A percentile compares a stretch with the other conserved stretches of the same genome.
phyloP scores from a whole-genome alignment of 2,888 invertebrate genomes.

The Dusona sp. region DNA sequence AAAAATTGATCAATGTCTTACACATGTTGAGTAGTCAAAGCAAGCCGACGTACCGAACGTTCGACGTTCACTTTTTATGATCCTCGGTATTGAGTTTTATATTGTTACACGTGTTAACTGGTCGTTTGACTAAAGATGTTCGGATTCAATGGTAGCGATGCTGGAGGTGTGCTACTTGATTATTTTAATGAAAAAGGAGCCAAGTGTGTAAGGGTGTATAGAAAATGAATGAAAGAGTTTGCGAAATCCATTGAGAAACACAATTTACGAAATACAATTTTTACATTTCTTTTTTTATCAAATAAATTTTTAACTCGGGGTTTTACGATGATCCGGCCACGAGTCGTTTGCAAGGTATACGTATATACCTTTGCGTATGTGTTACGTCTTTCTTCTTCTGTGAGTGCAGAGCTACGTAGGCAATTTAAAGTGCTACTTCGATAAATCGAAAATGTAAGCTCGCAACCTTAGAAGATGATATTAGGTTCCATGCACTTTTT shows the following conservation, averaged over 20 bases:
- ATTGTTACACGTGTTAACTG: conserved; percentile 13
- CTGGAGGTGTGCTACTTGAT: neutral
- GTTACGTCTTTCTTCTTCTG: too few species aligned
- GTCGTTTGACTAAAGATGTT: neutral
- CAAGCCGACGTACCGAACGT: conserved; percentile 31
- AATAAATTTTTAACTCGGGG: too few species aligned
- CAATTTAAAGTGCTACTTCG: too few species aligned
- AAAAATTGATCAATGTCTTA: conserved; percentile 29
- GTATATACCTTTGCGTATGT: too few species aligned
- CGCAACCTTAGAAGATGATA: too few species aligned
- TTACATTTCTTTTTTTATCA: neutral
- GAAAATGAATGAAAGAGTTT: neutral
- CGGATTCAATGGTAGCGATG: neutral
- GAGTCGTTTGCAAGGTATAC: too few species aligned
- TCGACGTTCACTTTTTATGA: neutral
- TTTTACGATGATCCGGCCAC: too few species aligned
- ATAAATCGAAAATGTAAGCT: too few species aligned
- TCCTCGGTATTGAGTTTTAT: neutral
- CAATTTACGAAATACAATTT: neutral
- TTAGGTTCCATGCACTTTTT: too few species aligned
- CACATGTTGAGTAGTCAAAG: conserved; percentile 27
- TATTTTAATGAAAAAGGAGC: neutral
- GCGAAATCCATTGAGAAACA: neutral
- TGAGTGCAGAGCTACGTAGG: too few species aligned
- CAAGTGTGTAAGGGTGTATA: neutral